phyloP scores from a whole-genome alignment of 2,888 invertebrate species.

The Zootermopsis nevadensis region DNA sequence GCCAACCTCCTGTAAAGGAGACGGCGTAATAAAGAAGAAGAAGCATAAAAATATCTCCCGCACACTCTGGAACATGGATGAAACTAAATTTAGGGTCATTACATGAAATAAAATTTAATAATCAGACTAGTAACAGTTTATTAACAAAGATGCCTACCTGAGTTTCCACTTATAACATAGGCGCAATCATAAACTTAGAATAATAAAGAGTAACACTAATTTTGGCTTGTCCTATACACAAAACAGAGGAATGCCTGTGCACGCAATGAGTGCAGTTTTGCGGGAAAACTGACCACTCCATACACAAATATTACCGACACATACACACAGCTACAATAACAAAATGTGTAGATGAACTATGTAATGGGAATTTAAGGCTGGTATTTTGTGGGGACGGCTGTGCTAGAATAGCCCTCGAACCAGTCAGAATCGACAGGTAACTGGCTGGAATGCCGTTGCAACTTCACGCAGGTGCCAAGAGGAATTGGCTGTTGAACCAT shows the following conservation, averaged over 20 bases:
- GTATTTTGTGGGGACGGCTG: conserved; percentile 19
- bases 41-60: too few species aligned
- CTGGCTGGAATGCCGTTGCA: neutral
- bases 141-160: too few species aligned
- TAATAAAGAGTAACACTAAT: neutral
- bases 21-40: too few species aligned
- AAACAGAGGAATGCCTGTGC: conserved; percentile 26
- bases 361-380: conserved; percentile 34
- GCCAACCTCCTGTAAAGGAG: too few species aligned
- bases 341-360: conserved; percentile 40
- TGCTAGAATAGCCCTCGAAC: neutral
- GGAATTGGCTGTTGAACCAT: too few species aligned
- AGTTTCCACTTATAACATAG: too few species aligned
- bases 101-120: too few species aligned
- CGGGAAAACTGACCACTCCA: conserved; percentile 38
- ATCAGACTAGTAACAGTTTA: too few species aligned
- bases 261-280: conserved; percentile 32
- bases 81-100: too few species aligned
- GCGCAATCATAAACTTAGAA: too few species aligned
- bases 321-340: conserved; percentile 28
- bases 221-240: conserved; percentile 16
- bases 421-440: neutral
- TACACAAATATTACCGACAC: conserved; percentile 32
- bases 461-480: neutral
- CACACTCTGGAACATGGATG: too few species aligned